Conservation (phyloP, 1,140 invertebrate species). For the Euwallacea fornicatus region DNA sequence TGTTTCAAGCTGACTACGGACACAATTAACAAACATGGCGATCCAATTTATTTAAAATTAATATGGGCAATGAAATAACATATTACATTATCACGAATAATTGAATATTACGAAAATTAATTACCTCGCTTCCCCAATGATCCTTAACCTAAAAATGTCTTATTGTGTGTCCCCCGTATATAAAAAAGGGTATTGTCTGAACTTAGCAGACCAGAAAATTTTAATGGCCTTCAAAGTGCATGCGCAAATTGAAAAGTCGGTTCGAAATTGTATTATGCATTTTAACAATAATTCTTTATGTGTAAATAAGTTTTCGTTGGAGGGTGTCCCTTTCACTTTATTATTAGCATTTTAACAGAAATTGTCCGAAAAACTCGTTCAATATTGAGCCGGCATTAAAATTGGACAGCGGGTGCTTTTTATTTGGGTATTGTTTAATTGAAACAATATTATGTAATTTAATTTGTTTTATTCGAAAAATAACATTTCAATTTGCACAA, state of each 20-base stretch:
- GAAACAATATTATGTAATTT: too few species aligned
- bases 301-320: too few species aligned
- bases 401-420: too few species aligned
- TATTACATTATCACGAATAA: neutral
- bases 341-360: too few species aligned
- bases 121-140: constrained; percentile 1
- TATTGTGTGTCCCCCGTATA: constrained; percentile 5
- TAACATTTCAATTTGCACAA: too few species aligned
- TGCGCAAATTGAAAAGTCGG: neutral
- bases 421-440: too few species aligned
- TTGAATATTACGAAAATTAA: constrained; percentile 7
- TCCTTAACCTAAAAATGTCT: constrained; percentile 5
- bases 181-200: constrained; percentile 16
- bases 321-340: too few species aligned
- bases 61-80: constrained; percentile 1
- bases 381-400: too few species aligned
- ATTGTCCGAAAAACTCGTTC: too few species aligned
- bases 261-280: constrained; percentile 9
- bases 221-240: constrained; percentile 19
- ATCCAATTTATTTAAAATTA: constrained; percentile 8
- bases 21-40: neutral
- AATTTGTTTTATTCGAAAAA: too few species aligned
- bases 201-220: constrained; percentile 27
- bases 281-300: constrained; percentile 8
- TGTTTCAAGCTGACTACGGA: neutral